phyloP scores from a whole-genome alignment of 1,140 invertebrate species.

The Pantala flavescens region DNA sequence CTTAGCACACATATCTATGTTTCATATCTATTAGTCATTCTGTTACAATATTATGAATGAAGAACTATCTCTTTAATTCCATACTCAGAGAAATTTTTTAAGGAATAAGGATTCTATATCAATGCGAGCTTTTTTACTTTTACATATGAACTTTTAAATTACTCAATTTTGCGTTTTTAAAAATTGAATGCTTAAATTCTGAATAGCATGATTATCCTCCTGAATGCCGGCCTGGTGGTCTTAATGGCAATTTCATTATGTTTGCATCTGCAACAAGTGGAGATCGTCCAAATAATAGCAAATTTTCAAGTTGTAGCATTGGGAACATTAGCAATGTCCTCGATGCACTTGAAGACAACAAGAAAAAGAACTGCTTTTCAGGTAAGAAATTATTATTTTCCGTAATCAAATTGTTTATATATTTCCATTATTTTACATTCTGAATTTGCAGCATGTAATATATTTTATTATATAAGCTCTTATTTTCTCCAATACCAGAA shows the following conservation, averaged over 20 bases:
- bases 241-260: slow-evolving; percentile 92
- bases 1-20: no score
- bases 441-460: neutral
- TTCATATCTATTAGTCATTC: no score
- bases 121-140: no score
- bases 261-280: slow-evolving; percentile 92
- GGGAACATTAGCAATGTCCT: slow-evolving; percentile 92
- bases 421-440: neutral
- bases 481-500: no score
- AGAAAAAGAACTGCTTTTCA: slow-evolving; percentile 92
- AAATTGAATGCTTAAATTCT: no score
- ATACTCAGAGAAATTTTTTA: no score
- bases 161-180: no score
- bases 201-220: slow-evolving; percentile 88
- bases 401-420: slow-evolving; percentile 10
- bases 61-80: no score
- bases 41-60: no score
- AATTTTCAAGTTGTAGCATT: slow-evolving; percentile 86
- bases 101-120: no score
- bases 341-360: slow-evolving; percentile 78
- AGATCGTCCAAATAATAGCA: slow-evolving; percentile 86
- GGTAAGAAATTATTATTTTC: slow-evolving; percentile 32
- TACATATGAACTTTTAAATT: no score
- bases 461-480: no score
- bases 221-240: slow-evolving; percentile 80